These are phyloP conservation scores for Drosophila anomelani DNA, from an alignment of 2,888 invertebrate genomes.

Conservation along the genomic window DNA sequence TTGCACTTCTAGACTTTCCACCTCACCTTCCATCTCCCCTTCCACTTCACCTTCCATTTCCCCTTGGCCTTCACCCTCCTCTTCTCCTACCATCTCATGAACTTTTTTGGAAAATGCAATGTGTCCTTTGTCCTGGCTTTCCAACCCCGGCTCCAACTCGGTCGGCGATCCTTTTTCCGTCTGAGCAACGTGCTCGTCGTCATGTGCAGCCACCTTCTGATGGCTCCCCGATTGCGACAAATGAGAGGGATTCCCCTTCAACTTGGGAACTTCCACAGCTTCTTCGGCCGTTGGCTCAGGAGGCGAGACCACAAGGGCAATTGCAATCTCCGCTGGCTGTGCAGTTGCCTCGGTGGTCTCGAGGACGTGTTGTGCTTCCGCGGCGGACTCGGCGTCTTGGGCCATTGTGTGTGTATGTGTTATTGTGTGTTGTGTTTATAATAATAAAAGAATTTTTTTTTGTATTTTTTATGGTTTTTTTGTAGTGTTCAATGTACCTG, in stretches of 20 bases:
- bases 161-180: not conserved
- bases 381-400: not conserved
- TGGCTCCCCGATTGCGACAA: not conserved
- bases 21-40: not conserved
- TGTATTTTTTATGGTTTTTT: not conserved
- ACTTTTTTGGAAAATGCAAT: not conserved
- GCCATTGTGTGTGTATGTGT: not conserved
- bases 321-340: not conserved
- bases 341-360: not conserved
- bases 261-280: not conserved
- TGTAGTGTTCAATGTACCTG: constrained; percentile 1
- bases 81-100: too few species aligned
- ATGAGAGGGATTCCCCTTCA: too few species aligned
- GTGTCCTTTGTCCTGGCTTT: not conserved
- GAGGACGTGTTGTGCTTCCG: not conserved
- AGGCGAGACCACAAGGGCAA: not conserved
- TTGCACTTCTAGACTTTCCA: too few species aligned
- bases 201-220: not conserved
- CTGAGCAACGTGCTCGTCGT: not conserved
- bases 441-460: not conserved
- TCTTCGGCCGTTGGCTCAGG: not conserved
- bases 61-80: not conserved
- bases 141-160: not conserved
- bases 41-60: not conserved
- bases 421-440: not conserved